These are phyloP conservation scores for Eclectus roratus DNA, from an alignment of 2,113 vertebrate genomes.

Conservation along the genomic window DNA sequence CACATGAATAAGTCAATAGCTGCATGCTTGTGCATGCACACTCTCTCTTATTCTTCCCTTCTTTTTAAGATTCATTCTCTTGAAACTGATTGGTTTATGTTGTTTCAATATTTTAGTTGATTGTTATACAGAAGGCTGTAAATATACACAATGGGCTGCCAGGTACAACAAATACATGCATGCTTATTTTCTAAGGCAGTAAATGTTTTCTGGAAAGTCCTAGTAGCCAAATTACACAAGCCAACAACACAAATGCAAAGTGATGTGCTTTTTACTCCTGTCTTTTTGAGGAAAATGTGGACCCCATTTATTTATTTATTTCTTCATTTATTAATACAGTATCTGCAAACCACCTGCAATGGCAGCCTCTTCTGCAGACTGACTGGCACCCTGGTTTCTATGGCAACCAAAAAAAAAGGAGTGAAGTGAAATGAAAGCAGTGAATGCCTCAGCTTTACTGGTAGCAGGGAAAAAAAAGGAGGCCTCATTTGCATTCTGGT, in stretches of 20 bases:
- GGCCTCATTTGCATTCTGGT: conserved; percentile 64
- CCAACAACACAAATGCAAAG: not conserved
- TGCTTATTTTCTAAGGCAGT: not conserved
- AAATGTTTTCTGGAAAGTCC: not conserved
- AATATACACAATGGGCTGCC: not conserved
- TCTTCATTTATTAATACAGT: conserved; percentile 23
- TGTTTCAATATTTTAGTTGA: conserved; percentile 56
- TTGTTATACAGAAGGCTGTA: not conserved
- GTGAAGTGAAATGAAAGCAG: conserved; percentile 9
- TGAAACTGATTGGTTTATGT: not conserved
- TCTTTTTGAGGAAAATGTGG: not conserved
- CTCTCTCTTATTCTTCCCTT: not conserved
- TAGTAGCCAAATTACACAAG: not conserved
- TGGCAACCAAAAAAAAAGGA: conserved; percentile 12
- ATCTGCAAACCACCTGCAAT: conserved; percentile 65
- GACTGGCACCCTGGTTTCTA: conserved; percentile 60
- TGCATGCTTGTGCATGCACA: not conserved
- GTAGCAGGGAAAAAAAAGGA: conserved; percentile 7
- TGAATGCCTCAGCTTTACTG: conserved; percentile 54
- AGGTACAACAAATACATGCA: not conserved
- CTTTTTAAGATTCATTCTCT: not conserved
- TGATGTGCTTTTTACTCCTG: conserved; percentile 12
- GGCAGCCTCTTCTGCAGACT: conserved; percentile 25
- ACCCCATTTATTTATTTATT: conserved; percentile 6
- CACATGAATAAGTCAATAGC: not conserved